These are phyloP conservation scores for Tauraco hartlaubi DNA, from an alignment of 2,797 vertebrate species.

Conservation along the genomic window DNA sequence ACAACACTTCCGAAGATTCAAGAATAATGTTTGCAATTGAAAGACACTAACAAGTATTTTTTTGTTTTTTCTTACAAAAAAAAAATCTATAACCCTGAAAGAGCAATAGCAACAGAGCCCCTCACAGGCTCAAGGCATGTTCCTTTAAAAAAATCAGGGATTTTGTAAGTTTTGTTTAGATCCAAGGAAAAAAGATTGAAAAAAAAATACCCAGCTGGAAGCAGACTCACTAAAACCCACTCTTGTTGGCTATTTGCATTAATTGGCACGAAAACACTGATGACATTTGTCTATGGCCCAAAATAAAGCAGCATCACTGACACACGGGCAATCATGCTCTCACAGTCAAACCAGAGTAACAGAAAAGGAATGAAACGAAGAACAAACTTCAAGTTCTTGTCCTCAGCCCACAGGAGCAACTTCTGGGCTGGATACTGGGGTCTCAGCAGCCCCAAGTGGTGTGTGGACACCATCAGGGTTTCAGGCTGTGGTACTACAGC, in stretches of 20 bases:
- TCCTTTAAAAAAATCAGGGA: not conserved
- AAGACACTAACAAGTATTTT: not conserved
- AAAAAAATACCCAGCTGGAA: not conserved
- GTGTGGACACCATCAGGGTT: not conserved
- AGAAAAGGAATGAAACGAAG: not conserved
- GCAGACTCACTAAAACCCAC: not conserved
- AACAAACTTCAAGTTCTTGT: not conserved
- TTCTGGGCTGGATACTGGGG: not conserved
- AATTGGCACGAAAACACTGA: not conserved
- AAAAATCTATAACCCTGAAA: not conserved
- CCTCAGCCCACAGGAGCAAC: not conserved
- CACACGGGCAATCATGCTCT: fast-evolving
- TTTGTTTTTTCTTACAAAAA: not conserved
- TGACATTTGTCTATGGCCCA: not conserved
- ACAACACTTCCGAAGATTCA: not conserved
- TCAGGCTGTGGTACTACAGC: not conserved
- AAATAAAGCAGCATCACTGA: not conserved
- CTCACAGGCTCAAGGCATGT: fast-evolving
- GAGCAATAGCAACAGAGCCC: not conserved
- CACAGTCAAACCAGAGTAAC: not conserved
- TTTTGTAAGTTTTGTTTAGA: not conserved
- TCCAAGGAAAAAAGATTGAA: fast-evolving
- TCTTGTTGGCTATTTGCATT: not conserved
- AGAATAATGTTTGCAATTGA: not conserved
- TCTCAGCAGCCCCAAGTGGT: not conserved